Percentiles rank a stretch among this genome's conserved stretches.
Conservation (phyloP, 2,113 vertebrate genomes). For the Nothoprocta pentlandii region DNA sequence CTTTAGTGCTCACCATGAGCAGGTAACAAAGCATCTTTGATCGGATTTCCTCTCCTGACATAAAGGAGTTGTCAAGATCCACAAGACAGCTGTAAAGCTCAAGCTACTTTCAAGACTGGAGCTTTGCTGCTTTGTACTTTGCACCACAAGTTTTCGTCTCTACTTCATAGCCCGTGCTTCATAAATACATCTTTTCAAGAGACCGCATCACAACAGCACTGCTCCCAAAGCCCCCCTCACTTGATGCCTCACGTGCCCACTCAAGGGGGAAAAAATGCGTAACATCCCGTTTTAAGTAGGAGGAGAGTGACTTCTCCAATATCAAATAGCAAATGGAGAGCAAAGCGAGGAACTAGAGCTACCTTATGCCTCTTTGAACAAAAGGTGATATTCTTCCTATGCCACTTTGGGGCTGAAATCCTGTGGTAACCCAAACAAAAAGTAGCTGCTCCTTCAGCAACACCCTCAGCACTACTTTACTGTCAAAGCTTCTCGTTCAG, state of each 20-base stretch:
- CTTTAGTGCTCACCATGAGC: fast-evolving
- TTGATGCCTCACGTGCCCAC: not conserved
- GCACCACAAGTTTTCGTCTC: fast-evolving
- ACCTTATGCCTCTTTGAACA: not conserved
- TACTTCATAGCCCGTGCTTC: fast-evolving
- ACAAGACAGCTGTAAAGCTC: not conserved
- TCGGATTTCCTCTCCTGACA: not conserved
- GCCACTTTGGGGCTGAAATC: no score
- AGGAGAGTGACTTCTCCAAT: not conserved
- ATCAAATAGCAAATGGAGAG: not conserved
- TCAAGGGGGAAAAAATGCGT: not conserved
- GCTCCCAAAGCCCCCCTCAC: not conserved
- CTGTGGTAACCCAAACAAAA: no score
- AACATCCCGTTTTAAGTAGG: not conserved
- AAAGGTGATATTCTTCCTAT: not conserved
- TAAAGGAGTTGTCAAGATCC: not conserved
- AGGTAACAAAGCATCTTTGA: not conserved
- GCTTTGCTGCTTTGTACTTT: not conserved
- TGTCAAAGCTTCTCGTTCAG: no score
- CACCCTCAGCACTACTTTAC: no score
- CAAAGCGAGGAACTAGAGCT: not conserved
- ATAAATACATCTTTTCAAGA: not conserved
- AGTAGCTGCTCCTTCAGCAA: not conserved
- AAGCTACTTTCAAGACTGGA: not conserved
- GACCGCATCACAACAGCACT: not conserved